Base-by-base conservation (phyloP, 37 sponge, comb jelly and placozoan species). In the Aphrocallistes beatrix region DNA sequence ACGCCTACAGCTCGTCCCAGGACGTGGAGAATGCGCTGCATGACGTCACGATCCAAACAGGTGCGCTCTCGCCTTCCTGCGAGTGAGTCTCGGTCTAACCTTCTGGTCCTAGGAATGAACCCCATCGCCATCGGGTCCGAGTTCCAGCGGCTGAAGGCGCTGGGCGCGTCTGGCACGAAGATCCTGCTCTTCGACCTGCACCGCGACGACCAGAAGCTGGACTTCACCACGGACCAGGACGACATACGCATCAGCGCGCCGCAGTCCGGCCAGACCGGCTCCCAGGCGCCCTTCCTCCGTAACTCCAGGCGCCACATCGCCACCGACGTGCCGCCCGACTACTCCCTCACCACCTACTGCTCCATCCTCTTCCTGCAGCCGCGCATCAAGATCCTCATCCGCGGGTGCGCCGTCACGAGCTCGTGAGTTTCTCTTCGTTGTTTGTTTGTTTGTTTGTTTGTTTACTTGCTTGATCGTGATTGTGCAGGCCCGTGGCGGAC, bases 21-120 rank as follows among this genome's bases (percentile, higher is more conserved):
- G 75, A 60, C 75, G 75, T 60, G 34, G 75, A 60, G 75, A 60
- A 60, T 60, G 75, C 75, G 25, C 75, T 60, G 32, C 75, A 60
- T 13, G 75, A 60, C 75, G 21, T 60, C 8, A 60, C 75, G 17
- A 60, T 60, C 10, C 75, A 60, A 19, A 60, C 75, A 60, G 75
- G 75, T 60, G 45, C 6, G 45, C 13, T 13, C 21, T 13, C 75
- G 6, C 34, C 75, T 13, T 30, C 25, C 75, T 13, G 3, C 13
- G 45, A 16, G 3, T 60, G 17, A 3, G 75, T 19, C 10, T 6
- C 32, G 25, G n/a, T 13, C n/a, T 60, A 60, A 25, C 32, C 3
- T 13, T 19, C 25, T 13, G n/a, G n/a, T 60, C 34, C 28, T 30
- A 60, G 75, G 75, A 60, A 60, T 60, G 3, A 60, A 60, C 34